Evolutionary conservation across 2,888 invertebrate genomes (phyloP), one percentile per base, ranked within the genome.

Genomic region (Salticus scenicus): DNA sequence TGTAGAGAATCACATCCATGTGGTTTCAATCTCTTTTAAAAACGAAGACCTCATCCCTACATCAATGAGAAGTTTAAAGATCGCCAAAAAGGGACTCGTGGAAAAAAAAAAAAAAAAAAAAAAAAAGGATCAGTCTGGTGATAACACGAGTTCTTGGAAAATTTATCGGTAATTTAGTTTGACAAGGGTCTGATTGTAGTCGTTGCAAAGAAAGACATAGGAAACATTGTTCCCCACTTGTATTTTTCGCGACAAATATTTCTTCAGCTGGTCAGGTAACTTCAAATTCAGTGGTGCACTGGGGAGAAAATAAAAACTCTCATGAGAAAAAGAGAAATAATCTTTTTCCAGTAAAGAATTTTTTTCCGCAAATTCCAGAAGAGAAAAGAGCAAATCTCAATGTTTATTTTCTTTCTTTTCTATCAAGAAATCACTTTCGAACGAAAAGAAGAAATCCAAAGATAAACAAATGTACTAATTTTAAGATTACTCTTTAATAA

Each of bases 121-220:
- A n/a, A n/a, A n/a, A n/a, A n/a, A n/a, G 20, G 69, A 33, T 57
- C 33, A 74, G 74, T n/a, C n/a, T n/a, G 37, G 41, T 31, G 33
- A 37, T 67, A 75, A 70, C 70, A 72, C 41, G n/a, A 76, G 72
- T 47, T 41, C 66, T 83, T 20, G 31, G 71, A 37, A 83, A 76
- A 83, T 76, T 83, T 83, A 83, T 83, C 71, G 70, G 71, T 83
- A 83, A 83, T 83, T 83, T 76, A 76, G 82, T 83, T 83, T 76
- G 82, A 83, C 82, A 83, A 71, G 71, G 76, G 71, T 71, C 82
- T 83, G 82, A 76, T 83, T 83, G 82, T 76, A 83, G 82, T 83
- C 76, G 51, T 83, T 83, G 72, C 75, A 70, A 51, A 41, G 42
- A 64, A 71, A 70, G 27, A 42, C 28, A n/a, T 31, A 8, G 51